Percentiles rank a stretch among this genome's conserved stretches.
Conservation (phyloP, 2,797 vertebrate genomes). For the Gallinago stenura region DNA sequence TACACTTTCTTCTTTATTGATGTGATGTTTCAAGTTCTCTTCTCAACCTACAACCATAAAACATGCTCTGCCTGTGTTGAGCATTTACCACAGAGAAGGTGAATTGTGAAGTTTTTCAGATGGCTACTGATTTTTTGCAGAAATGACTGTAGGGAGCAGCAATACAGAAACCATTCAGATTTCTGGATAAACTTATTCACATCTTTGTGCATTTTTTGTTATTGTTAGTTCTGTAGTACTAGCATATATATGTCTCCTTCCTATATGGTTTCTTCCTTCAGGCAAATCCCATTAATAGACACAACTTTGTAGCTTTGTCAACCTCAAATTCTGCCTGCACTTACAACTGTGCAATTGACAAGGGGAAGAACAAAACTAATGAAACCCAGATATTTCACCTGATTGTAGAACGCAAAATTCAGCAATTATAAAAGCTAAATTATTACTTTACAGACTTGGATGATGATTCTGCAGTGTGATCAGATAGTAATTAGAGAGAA, state of each 20-base stretch:
- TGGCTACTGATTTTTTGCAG: neutral
- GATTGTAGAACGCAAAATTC: neutral
- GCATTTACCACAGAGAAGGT: neutral
- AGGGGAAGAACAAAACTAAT: neutral
- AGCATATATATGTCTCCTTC: neutral
- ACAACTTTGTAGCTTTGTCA: neutral
- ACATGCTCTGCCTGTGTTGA: rapidly evolving
- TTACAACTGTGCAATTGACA: rapidly evolving
- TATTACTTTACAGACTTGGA: neutral
- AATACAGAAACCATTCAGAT: neutral
- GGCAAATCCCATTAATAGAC: neutral
- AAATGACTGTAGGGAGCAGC: neutral
- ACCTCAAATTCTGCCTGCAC: neutral
- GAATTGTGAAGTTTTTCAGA: neutral
- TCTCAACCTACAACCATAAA: neutral
- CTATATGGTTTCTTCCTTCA: neutral
- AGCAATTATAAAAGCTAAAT: neutral
- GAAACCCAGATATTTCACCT: neutral
- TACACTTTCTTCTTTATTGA: neutral
- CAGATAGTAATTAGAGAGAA: neutral
- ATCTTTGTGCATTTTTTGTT: neutral
- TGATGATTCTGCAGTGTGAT: neutral
- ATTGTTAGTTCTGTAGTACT: neutral
- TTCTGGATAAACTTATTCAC: neutral
- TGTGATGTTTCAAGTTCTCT: neutral